These are phyloP conservation scores for Gastracanthus pulcherrimus DNA, from an alignment of 2,888 invertebrate genomes.

Conservation along the genomic window DNA sequence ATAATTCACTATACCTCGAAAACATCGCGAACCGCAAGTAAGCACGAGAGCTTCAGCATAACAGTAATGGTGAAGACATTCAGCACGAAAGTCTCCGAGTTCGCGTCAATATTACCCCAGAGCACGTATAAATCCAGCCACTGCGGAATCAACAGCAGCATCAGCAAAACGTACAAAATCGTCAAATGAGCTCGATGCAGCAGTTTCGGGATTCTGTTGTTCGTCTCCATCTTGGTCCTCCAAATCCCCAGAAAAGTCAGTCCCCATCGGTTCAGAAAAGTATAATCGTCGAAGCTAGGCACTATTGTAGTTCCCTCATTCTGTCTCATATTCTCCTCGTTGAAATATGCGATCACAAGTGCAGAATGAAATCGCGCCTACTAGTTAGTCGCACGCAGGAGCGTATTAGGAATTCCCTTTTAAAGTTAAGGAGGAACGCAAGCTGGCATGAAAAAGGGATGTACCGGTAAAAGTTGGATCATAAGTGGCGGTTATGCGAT, in stretches of 20 bases:
- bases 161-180: slow-evolving; percentile 23
- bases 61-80: slow-evolving; percentile 50
- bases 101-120: slow-evolving; percentile 54
- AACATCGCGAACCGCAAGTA: neutral
- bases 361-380: too few relatives aligned
- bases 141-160: slow-evolving; percentile 44
- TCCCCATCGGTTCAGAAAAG: slow-evolving; percentile 52
- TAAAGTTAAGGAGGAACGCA: too few relatives aligned
- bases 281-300: slow-evolving; percentile 49
- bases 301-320: too few relatives aligned
- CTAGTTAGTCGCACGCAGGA: neutral
- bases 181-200: slow-evolving; percentile 17
- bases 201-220: neutral
- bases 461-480: neutral
- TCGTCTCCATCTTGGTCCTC: neutral
- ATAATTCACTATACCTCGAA: slow-evolving; percentile 38
- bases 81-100: slow-evolving; percentile 47
- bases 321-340: too few relatives aligned
- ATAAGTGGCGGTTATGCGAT: too few relatives aligned
- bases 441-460: neutral
- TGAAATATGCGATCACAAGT: too few relatives aligned
- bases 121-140: slow-evolving; percentile 51
- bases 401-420: too few relatives aligned
- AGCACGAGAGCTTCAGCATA: slow-evolving; percentile 37
- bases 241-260: slow-evolving; percentile 50